Percentiles rank a stretch among this genome's conserved stretches.
These are phyloP conservation scores for Ectemnius lituratus DNA, from an alignment of 2,888 invertebrate species.

Conservation along the genomic window DNA sequence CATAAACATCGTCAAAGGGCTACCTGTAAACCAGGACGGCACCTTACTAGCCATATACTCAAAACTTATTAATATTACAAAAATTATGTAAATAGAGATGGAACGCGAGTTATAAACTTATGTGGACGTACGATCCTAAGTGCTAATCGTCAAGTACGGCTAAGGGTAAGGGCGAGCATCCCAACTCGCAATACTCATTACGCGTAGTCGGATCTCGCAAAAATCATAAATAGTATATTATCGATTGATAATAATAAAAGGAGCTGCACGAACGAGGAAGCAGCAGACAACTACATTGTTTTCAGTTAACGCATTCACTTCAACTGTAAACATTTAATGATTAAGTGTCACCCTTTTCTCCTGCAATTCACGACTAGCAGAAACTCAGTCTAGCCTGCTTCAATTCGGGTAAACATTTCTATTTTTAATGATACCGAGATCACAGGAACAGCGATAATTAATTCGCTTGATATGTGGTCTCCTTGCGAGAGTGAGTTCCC, in stretches of 20 bases:
- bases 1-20: slow-evolving; percentile 12
- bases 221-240: background rate
- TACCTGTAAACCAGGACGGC: background rate
- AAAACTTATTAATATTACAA: slow-evolving; percentile 27
- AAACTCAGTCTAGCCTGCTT: background rate
- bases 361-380: too few relatives aligned
- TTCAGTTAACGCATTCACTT: too few relatives aligned
- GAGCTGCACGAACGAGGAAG: slow-evolving; percentile 4
- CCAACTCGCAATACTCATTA: background rate
- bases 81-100: slow-evolving; percentile 13
- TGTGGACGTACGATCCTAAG: slow-evolving; percentile 3
- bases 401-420: background rate
- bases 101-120: slow-evolving; percentile 4
- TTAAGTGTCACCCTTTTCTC: too few relatives aligned
- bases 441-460: too few relatives aligned
- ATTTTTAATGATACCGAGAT: background rate
- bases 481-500: too few relatives aligned
- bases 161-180: background rate
- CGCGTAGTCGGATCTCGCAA: slow-evolving; percentile 4
- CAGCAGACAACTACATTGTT: background rate
- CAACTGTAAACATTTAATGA: too few relatives aligned
- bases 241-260: background rate
- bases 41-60: slow-evolving; percentile 9
- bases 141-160: slow-evolving; percentile 2
- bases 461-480: too few relatives aligned